These are phyloP conservation scores for Botia almorhae DNA, from an alignment of 2,797 vertebrate species.

Conservation along the genomic window DNA sequence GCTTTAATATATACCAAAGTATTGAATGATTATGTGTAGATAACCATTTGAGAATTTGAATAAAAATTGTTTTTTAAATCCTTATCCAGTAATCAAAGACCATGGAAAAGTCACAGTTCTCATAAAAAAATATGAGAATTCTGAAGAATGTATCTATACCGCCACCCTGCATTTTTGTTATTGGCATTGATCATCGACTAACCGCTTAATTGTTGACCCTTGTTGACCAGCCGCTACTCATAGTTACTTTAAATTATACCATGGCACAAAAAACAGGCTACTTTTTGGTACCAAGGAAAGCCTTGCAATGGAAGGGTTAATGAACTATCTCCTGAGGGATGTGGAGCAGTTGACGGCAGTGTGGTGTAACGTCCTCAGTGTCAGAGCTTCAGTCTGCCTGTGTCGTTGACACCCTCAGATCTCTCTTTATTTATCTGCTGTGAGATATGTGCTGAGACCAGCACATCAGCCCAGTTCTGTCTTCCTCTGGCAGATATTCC, in stretches of 20 bases:
- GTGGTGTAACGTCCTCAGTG: slow-evolving; percentile 17
- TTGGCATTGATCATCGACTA: too few relatives aligned
- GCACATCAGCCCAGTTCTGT: slow-evolving; percentile 4
- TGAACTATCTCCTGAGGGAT: background rate
- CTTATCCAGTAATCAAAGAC: too few relatives aligned
- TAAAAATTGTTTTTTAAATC: too few relatives aligned
- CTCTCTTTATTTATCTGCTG: slow-evolving; percentile 3
- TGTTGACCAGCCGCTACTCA: too few relatives aligned
- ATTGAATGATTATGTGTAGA: too few relatives aligned
- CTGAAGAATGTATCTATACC: too few relatives aligned
- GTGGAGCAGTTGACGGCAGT: slow-evolving; percentile 5
- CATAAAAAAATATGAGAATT: too few relatives aligned
- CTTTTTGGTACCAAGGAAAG: background rate
- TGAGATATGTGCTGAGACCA: slow-evolving; percentile 36
- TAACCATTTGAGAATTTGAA: too few relatives aligned
- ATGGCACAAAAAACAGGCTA: background rate
- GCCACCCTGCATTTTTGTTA: background rate
- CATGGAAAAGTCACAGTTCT: too few relatives aligned
- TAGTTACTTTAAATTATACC: background rate
- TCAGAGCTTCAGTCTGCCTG: background rate
- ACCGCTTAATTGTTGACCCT: too few relatives aligned
- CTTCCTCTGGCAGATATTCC: slow-evolving; percentile 16
- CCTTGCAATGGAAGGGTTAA: background rate
- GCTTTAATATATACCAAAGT: too few relatives aligned
- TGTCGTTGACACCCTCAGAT: background rate